Evolutionary conservation across 2,113 vertebrate genomes (phyloP).

Genomic region (Bettongia penicillata): DNA sequence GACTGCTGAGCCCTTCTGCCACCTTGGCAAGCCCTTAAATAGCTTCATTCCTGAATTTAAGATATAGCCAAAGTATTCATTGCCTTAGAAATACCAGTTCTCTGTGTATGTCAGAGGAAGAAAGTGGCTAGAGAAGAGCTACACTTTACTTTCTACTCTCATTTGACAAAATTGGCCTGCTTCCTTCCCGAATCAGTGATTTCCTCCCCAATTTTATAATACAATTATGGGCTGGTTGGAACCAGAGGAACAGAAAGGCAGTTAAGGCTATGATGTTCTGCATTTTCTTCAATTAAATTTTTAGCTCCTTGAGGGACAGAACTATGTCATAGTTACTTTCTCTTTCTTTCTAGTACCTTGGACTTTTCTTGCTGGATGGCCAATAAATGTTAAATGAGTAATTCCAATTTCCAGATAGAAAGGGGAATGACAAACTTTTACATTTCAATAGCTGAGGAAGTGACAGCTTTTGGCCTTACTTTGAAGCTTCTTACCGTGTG

Average conservation of each 20-base stretch:
- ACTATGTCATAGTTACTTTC: not conserved
- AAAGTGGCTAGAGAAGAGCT: not conserved
- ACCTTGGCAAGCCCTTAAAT: not conserved
- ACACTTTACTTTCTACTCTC: slow-evolving; percentile 24
- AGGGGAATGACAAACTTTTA: not conserved
- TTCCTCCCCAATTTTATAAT: not conserved
- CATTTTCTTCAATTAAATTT: not conserved
- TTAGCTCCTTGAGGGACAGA: not conserved
- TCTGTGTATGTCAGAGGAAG: not conserved
- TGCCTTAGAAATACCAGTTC: not conserved
- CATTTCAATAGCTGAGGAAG: not conserved
- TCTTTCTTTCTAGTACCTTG: not conserved
- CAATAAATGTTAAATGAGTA: not conserved
- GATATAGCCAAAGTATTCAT: not conserved
- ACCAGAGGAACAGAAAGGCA: not conserved
- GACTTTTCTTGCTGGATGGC: not conserved
- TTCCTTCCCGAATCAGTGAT: slow-evolving; percentile 17
- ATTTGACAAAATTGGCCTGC: not conserved
- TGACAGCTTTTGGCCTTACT: not conserved
- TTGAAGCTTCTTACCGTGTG: not conserved
- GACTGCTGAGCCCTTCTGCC: not conserved
- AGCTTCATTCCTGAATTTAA: not conserved
- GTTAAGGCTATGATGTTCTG: not conserved
- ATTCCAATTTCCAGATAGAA: not conserved
- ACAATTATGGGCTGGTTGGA: not conserved